Evolutionary conservation across 2,888 invertebrate genomes (phyloP), one percentile per base, ranked within the genome.

Genomic region (Kryphioiulus occultus): DNA sequence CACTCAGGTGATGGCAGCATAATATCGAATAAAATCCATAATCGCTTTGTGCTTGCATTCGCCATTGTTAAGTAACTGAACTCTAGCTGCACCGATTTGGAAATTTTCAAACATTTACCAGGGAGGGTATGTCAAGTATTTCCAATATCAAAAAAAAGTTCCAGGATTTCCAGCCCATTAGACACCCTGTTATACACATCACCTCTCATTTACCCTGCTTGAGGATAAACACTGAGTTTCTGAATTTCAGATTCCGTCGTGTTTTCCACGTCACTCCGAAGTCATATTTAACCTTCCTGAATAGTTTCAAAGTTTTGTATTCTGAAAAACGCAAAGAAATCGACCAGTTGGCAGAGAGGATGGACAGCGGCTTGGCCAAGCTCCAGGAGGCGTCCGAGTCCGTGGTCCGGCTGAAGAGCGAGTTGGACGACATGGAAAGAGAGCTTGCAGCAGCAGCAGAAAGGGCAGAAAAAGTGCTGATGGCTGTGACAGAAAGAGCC

Each of bases 251-350:
- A 90, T 98, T 96, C 92, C 95, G 98, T 22, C 94, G 99, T 90
- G 96, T 98, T 39, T 97, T 98, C 30, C 98, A 98, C 91, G 99
- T 99, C 0, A 99, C 99, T 1, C 99, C 99, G 12, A 99, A 99
- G 92, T 98, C 98, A 0, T 99, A 98, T 92, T 93, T 99, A 30
- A 98, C 97, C 91, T 99, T 99, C 92, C 96, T 99, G 89, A 95
- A 95, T 22, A 98, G 98, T 44, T 99, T 99, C 92, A 99, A 99
- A 92, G 95, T 95, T 88, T 98, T 99, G 90, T 99, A 99, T 92
- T 95, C 95, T 89, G 94, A 95, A 92, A 98, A 98, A 92, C 95
- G 96, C 91, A 95, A 95, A 90, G 98, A 98, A 91, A 93, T 99
- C 42, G 97, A 96, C 3, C 95, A 97, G 90, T 96, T 98, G 53